phyloP scores from a whole-genome alignment of 1,140 invertebrate species.

The Meloidogyne chitwoodi region DNA sequence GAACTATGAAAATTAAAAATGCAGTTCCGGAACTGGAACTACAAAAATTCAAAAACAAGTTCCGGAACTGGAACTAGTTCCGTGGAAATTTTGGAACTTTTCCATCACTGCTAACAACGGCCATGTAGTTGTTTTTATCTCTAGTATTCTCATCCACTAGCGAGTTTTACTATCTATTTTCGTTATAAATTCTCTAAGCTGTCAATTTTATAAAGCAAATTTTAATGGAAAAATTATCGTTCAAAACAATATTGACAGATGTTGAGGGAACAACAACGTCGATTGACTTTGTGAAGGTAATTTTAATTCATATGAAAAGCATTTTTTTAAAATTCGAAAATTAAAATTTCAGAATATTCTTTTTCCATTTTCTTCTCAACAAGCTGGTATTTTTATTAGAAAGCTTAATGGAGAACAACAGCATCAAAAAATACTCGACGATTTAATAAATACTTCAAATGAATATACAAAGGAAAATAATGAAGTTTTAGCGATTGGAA shows the following conservation, averaged over 20 bases:
- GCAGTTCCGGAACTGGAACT: no score
- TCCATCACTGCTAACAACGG: no score
- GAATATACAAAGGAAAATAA: not conserved
- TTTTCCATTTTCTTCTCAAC: slow-evolving; percentile 74
- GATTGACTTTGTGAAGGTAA: slow-evolving; percentile 69
- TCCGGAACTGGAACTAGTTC: no score
- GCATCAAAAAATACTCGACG: not conserved
- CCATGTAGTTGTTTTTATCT: not conserved
- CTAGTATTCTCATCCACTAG: not conserved
- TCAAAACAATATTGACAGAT: slow-evolving; percentile 61
- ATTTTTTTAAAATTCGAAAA: not conserved
- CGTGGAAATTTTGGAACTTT: no score
- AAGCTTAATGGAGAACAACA: slow-evolving; percentile 59
- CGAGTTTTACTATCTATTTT: not conserved
- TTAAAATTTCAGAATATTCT: slow-evolving; percentile 67
- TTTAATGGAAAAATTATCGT: not conserved
- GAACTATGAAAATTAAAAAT: no score
- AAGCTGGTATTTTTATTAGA: slow-evolving; percentile 73
- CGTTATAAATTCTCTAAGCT: not conserved
- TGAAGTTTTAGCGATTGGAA: slow-evolving; percentile 31
- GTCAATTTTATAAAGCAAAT: not conserved
- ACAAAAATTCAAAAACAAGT: no score
- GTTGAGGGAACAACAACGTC: slow-evolving; percentile 79
- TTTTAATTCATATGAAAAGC: not conserved
- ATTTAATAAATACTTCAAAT: slow-evolving; percentile 11